Conservation (phyloP, 2,888 invertebrate species). For the Cephus pygmeus region DNA sequence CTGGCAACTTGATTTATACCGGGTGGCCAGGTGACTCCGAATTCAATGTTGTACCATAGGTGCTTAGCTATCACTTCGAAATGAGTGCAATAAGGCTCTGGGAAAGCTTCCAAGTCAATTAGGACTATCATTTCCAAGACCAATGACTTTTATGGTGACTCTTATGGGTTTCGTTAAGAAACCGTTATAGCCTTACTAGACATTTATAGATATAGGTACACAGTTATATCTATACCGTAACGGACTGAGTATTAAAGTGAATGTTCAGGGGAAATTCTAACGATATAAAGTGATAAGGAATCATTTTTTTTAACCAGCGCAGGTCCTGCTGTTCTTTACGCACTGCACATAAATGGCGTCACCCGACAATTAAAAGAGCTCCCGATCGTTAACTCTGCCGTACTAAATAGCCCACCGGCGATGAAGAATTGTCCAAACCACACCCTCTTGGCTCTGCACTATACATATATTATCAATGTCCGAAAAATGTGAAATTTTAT, state of each 20-base stretch:
- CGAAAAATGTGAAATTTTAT: not conserved
- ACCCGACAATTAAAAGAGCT: constrained; percentile 4
- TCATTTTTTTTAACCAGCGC: not conserved
- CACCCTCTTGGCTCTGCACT: not conserved
- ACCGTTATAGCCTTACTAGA: not conserved
- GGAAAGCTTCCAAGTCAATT: not conserved
- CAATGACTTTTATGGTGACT: not conserved
- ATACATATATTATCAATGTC: not conserved
- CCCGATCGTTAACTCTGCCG: constrained; percentile 9
- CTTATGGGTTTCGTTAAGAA: not conserved
- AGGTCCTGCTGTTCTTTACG: not conserved
- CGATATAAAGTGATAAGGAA: not conserved
- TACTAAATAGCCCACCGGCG: constrained; percentile 3
- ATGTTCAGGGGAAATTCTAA: not conserved
- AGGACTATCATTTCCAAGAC: not conserved
- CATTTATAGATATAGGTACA: not conserved
- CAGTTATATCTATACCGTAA: not conserved
- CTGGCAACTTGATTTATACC: constrained; percentile 12
- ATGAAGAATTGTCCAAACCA: constrained; percentile 8
- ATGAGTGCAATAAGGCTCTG: not conserved
- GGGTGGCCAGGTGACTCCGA: constrained; percentile 6
- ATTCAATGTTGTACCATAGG: not conserved
- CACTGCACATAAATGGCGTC: constrained; percentile 2
- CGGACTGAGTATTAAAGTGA: not conserved
- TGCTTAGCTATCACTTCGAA: not conserved